phyloP scores from a whole-genome alignment of 2,888 invertebrate species.

The Andrena praecox region DNA sequence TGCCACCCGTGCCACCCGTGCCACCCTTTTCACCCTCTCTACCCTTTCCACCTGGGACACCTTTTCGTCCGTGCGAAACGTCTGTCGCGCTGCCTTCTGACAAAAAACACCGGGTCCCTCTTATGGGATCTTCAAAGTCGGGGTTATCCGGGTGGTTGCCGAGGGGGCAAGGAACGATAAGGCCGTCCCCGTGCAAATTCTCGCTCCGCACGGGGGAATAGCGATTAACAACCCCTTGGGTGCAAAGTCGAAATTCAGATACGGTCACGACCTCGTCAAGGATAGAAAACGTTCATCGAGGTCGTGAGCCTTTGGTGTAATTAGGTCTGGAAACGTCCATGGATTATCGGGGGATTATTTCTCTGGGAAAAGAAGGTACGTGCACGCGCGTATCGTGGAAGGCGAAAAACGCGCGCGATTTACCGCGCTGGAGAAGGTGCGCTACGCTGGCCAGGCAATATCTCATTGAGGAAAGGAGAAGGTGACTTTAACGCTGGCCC shows the following conservation, averaged over 20 bases:
- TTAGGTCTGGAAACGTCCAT: neutral
- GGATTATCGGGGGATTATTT: conserved; percentile 32
- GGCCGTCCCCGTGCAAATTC: neutral
- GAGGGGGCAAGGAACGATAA: neutral
- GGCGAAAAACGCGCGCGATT: conserved; percentile 59
- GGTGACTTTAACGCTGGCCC: conserved; percentile 84
- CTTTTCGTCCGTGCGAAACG: neutral
- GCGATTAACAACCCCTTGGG: neutral
- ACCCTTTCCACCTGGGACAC: neutral
- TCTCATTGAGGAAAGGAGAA: conserved; percentile 84
- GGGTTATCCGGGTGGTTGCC: neutral
- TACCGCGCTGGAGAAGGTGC: conserved; percentile 71
- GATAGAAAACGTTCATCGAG: neutral
- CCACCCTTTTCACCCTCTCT: conserved; percentile 32
- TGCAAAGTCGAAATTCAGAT: neutral
- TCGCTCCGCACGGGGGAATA: neutral
- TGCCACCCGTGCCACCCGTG: neutral
- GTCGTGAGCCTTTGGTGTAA: neutral
- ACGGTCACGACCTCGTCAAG: neutral
- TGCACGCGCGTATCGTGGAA: conserved; percentile 40
- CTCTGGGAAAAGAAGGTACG: conserved; percentile 6
- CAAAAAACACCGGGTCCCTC: neutral
- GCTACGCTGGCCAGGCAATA: conserved; percentile 80
- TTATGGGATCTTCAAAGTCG: neutral
- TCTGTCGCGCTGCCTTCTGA: neutral